These are phyloP conservation scores for Cossypha niveicapilla DNA, from an alignment of 2,797 vertebrate species.

Conservation along the genomic window DNA sequence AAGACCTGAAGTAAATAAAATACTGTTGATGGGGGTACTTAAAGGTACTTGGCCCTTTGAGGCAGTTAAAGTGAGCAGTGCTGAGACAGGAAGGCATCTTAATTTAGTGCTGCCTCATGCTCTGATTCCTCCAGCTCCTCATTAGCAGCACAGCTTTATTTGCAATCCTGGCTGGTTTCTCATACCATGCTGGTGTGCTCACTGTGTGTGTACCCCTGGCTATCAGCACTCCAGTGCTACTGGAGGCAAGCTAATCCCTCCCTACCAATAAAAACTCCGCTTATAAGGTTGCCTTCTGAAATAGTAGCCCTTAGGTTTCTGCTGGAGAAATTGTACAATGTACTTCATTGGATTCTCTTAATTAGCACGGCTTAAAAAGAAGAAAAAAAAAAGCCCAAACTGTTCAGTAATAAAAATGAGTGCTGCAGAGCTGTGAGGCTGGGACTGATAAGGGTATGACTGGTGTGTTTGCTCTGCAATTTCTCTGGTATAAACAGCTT, in stretches of 20 bases:
- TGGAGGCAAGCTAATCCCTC: neutral
- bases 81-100: neutral
- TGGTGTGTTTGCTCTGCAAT: neutral
- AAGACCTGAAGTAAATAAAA: neutral
- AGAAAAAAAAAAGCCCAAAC: neutral
- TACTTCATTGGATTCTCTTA: neutral
- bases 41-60: neutral
- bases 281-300: neutral
- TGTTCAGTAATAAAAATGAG: neutral
- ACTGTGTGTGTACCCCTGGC: neutral
- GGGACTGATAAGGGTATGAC: neutral
- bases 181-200: neutral
- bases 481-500: neutral
- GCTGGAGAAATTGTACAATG: neutral
- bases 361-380: neutral
- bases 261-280: neutral
- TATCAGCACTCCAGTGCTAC: neutral
- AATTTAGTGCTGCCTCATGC: neutral
- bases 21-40: neutral
- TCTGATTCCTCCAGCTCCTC: neutral
- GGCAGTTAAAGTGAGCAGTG: neutral
- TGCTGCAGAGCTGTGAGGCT: neutral
- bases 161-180: neutral
- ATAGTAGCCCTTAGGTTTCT: neutral
- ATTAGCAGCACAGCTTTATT: neutral